phyloP scores from a whole-genome alignment of 2,113 vertebrate species.

The Perca fluviatilis region DNA sequence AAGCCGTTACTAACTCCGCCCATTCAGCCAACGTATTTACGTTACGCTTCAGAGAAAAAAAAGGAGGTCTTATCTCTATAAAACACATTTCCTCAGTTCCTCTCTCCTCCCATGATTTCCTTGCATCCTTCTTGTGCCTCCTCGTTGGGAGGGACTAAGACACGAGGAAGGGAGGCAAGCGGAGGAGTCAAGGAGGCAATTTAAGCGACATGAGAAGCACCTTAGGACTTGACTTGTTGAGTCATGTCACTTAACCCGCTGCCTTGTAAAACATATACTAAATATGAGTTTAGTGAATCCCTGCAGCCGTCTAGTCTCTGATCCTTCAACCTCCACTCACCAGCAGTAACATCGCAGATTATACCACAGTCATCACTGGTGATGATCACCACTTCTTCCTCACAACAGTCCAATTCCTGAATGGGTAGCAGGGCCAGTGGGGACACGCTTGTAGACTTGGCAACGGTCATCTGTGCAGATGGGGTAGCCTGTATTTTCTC shows the following conservation, averaged over 20 bases:
- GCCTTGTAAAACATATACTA: not conserved
- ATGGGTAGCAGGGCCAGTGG: slow-evolving; percentile 68
- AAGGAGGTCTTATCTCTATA: too few relatives aligned
- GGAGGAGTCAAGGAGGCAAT: too few relatives aligned
- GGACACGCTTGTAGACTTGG: slow-evolving; percentile 4
- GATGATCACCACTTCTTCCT: slow-evolving; percentile 76
- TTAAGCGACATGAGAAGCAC: not conserved
- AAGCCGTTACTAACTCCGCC: too few relatives aligned
- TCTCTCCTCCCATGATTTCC: too few relatives aligned
- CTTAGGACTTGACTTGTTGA: not conserved
- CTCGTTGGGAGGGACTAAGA: too few relatives aligned
- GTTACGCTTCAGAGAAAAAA: too few relatives aligned
- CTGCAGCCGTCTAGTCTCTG: not conserved
- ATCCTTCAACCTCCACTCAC: slow-evolving; percentile 38
- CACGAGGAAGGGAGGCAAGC: too few relatives aligned
- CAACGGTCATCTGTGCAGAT: not conserved
- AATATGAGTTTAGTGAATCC: not conserved
- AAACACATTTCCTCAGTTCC: too few relatives aligned
- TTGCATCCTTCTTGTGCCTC: too few relatives aligned
- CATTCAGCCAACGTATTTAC: too few relatives aligned
- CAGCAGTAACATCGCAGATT: slow-evolving; percentile 67
- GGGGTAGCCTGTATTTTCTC: not conserved
- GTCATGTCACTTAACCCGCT: not conserved
- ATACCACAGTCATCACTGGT: slow-evolving; percentile 49
- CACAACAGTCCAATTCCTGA: slow-evolving; percentile 74